Conservation (phyloP, 2,113 vertebrate species). For the Heterotis niloticus region DNA sequence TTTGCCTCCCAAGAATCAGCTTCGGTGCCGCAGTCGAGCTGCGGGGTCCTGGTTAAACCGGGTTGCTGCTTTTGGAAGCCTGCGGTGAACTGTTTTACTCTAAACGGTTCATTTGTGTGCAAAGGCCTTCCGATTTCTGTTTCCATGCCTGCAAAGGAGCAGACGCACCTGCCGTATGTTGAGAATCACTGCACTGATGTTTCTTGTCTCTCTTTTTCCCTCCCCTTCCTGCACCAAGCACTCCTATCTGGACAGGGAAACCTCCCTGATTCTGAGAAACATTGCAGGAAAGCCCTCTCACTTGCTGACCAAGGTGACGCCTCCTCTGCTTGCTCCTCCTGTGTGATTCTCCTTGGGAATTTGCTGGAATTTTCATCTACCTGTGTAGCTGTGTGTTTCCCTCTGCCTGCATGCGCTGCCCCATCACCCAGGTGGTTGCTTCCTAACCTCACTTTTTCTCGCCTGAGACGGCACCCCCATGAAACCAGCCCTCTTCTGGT, state of each 20-base stretch:
- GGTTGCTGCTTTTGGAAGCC: not conserved
- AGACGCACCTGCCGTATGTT: slow-evolving; percentile 8
- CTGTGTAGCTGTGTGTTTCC: slow-evolving; percentile 24
- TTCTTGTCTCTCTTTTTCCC: slow-evolving; percentile 59
- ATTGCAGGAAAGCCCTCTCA: slow-evolving; percentile 98
- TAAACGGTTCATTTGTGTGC: not conserved
- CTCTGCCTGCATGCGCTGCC: slow-evolving; percentile 62
- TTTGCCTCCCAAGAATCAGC: no score
- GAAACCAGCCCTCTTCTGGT: slow-evolving; percentile 5
- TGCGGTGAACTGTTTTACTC: not conserved
- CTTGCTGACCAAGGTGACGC: slow-evolving; percentile 99
- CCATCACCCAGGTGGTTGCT: slow-evolving; percentile 3
- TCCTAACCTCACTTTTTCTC: slow-evolving; percentile 23
- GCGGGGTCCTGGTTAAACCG: not conserved
- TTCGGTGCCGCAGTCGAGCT: no score
- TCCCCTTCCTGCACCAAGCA: slow-evolving; percentile 82
- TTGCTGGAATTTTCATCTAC: no score
- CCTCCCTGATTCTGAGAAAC: slow-evolving; percentile 98
- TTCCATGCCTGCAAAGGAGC: slow-evolving; percentile 19
- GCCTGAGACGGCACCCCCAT: slow-evolving; percentile 34
- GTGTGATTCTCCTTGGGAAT: no score
- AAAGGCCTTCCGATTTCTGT: slow-evolving; percentile 17
- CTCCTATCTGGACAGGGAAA: slow-evolving; percentile 99
- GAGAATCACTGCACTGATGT: slow-evolving; percentile 48
- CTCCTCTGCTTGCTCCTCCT: slow-evolving; percentile 31